Evolutionary conservation across 2,888 invertebrate species (phyloP).

Genomic region (Andrena camellia): DNA sequence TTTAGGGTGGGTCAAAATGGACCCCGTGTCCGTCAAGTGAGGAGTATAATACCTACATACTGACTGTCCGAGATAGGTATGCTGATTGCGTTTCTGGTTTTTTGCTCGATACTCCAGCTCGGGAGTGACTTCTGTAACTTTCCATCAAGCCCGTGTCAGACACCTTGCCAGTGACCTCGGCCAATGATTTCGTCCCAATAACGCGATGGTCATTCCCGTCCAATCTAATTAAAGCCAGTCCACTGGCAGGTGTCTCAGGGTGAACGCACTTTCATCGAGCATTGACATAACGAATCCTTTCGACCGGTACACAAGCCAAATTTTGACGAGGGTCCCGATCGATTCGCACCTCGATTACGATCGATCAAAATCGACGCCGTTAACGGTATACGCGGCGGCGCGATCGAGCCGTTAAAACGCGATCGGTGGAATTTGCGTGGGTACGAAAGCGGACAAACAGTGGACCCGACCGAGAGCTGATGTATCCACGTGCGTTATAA

Average conservation of each 20-base stretch:
- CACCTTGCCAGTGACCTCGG: conserved; percentile 16
- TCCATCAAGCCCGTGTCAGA: too few species aligned
- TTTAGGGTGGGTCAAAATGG: too few species aligned
- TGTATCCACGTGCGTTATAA: conserved; percentile 54
- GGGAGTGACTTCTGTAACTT: background rate
- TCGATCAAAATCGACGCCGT: background rate
- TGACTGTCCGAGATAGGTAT: too few species aligned
- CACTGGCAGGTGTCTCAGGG: conserved; percentile 16
- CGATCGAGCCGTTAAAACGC: conserved; percentile 16
- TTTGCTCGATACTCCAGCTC: background rate
- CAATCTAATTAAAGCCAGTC: conserved; percentile 37
- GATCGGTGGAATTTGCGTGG: conserved; percentile 69
- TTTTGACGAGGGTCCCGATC: background rate
- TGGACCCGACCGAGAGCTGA: conserved; percentile 40
- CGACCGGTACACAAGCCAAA: background rate
- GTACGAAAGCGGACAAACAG: conserved; percentile 65
- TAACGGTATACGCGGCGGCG: conserved; percentile 5
- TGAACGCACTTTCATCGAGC: conserved; percentile 39
- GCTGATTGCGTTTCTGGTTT: background rate
- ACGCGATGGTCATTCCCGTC: conserved; percentile 2
- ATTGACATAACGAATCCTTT: background rate
- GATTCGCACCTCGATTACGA: conserved; percentile 7
- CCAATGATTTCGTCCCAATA: conserved; percentile 2
- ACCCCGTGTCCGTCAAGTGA: too few species aligned
- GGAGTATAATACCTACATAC: too few species aligned